Conservation (phyloP, 53 echinoderm and acorn worm species). For the Pentamera pediparva region DNA sequence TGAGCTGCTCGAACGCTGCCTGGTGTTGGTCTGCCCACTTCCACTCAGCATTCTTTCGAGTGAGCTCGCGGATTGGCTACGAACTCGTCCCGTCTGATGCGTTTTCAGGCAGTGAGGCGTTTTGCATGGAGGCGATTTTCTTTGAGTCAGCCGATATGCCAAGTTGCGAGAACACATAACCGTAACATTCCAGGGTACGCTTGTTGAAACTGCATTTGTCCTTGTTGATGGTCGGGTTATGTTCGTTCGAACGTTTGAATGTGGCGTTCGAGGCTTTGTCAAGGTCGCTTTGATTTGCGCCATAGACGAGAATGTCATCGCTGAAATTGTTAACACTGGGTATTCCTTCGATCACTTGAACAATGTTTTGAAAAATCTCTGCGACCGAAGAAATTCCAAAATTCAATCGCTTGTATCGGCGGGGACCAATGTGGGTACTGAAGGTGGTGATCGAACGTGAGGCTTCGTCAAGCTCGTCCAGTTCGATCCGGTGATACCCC, state of each 20-base stretch:
- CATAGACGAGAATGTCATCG: constrained; percentile 46
- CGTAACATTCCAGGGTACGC: constrained; percentile 8
- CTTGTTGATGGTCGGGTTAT: constrained; percentile 37
- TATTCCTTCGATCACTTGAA: constrained; percentile 35
- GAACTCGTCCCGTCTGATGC: not conserved
- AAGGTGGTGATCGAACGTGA: constrained; percentile 50
- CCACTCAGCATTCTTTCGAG: constrained; percentile 7
- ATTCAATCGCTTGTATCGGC: constrained; percentile 43
- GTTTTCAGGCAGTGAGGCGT: constrained; percentile 14
- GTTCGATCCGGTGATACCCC: constrained; percentile 52
- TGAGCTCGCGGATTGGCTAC: constrained; percentile 30
- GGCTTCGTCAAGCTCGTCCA: constrained; percentile 21
- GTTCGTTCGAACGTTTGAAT: constrained; percentile 16
- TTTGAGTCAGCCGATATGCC: constrained; percentile 38
- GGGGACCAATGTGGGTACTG: constrained; percentile 55
- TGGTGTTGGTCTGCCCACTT: constrained; percentile 1
- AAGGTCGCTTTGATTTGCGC: constrained; percentile 36
- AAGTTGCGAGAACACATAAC: constrained; percentile 4
- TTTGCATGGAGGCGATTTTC: constrained; percentile 24
- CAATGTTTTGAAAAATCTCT: constrained; percentile 51
- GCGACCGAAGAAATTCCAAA: constrained; percentile 63
- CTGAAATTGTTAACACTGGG: constrained; percentile 41
- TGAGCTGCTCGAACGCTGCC: not conserved
- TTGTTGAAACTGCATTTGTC: constrained; percentile 34
- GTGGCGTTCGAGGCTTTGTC: constrained; percentile 12